Evolutionary conservation across 2,888 invertebrate genomes (phyloP), one percentile per base, ranked within the genome.

Genomic region (Ischnus inquisitorius): DNA sequence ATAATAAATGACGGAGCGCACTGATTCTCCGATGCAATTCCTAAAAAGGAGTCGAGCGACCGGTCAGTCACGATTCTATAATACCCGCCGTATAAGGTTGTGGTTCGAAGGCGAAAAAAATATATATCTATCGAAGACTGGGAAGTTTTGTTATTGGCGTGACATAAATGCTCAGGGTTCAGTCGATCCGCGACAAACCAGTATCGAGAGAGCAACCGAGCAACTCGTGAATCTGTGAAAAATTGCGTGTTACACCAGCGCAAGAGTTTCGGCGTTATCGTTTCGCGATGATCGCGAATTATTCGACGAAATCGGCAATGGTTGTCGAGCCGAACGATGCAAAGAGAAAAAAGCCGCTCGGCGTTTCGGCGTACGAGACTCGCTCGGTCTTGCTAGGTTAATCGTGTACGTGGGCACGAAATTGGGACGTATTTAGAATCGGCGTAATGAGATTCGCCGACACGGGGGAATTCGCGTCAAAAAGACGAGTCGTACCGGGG

Each of bases 401-500:
- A 43, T 43, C 54, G 54, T 39, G 8, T 10, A 39, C 25, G 43
- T 60, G 57, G 57, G 28, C 60, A 60, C 43, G 60, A 60, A 71
- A 72, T 6, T 4, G 54, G 22, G 41, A 62, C 41, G 46, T 16
- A 48, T 74, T 74, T 48, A 54, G 54, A 54, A 54, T 54, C 19
- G 22, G 54, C 22, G 19, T 22, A 54, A 54, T 22, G 22, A 22
- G 19, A 54, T 54, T 22, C 12, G 54, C 22, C 22, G 19, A 54
- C 54, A 54, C 54, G 22, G 54, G 16, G 34, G 60, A 60, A 60
- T 60, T 28, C 60, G n/a, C n/a, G 60, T 60, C 28, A 60, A 60
- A 60, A 34, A 28, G 34, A 60, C n/a, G 5, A 60, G 34, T n/a
- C 28, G 60, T 60, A 34, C 28, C 34, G 28, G 34, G 34, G 1